phyloP scores from a whole-genome alignment of 1,140 invertebrate species.

The Agraylea sexmaculata region DNA sequence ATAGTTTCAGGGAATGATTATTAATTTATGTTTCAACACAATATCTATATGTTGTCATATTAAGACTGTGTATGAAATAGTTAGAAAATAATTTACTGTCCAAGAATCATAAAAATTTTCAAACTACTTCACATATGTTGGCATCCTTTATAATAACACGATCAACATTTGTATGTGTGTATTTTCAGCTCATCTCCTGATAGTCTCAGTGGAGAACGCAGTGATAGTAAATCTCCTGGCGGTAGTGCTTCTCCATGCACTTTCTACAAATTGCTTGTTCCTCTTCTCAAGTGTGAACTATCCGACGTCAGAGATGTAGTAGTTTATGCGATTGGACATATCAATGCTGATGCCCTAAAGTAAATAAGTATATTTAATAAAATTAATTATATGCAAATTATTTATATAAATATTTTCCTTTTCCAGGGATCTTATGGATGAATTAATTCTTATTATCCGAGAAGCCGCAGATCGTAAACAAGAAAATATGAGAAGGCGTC shows the following conservation, averaged over 20 bases:
- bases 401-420: slow-evolving; percentile 1
- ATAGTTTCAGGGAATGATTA: too few species aligned
- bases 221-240: slow-evolving; percentile 50
- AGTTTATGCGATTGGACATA: slow-evolving; percentile 84
- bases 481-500: slow-evolving; percentile 84
- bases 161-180: too few species aligned
- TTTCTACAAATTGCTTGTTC: slow-evolving; percentile 84
- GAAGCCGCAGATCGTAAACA: slow-evolving; percentile 97
- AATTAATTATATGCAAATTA: too few species aligned
- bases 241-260: slow-evolving; percentile 61
- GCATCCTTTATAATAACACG: too few species aligned
- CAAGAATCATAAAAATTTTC: background rate
- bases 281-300: slow-evolving; percentile 80
- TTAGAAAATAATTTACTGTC: background rate
- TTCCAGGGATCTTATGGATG: slow-evolving; percentile 88
- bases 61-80: background rate
- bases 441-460: slow-evolving; percentile 78
- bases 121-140: background rate
- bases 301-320: slow-evolving; percentile 86
- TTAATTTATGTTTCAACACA: background rate
- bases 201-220: slow-evolving; percentile 67
- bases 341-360: slow-evolving; percentile 87
- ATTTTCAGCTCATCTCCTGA: slow-evolving; percentile 71
- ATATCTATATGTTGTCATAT: background rate
- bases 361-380: slow-evolving; percentile 40